These are phyloP conservation scores for Taphrorychus bicolor DNA, from an alignment of 2,888 invertebrate species.

Conservation along the genomic window DNA sequence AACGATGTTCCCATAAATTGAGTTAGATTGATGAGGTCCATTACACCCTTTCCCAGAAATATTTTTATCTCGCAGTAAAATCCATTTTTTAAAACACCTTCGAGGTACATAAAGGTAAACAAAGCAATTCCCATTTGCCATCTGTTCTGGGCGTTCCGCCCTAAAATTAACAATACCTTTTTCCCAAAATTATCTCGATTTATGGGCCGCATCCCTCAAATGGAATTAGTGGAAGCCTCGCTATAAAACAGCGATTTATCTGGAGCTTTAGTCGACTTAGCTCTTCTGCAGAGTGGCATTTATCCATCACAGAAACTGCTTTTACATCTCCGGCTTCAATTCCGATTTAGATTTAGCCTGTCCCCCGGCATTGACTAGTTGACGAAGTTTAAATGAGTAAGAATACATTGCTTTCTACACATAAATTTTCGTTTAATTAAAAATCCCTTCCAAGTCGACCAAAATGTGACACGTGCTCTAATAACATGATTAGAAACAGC, in stretches of 20 bases:
- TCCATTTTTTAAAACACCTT: background rate
- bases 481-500: background rate
- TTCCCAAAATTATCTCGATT: slow-evolving; percentile 58
- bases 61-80: background rate
- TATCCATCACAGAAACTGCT: slow-evolving; percentile 32
- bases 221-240: slow-evolving; percentile 56
- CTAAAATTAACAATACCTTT: slow-evolving; percentile 53
- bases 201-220: slow-evolving; percentile 58
- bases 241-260: slow-evolving; percentile 58
- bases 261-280: slow-evolving; percentile 48
- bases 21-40: background rate
- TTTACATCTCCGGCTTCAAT: slow-evolving; percentile 19
- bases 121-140: slow-evolving; percentile 25
- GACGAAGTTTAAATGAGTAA: slow-evolving; percentile 13
- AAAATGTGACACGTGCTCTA: too few species aligned
- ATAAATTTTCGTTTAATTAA: background rate
- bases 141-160: slow-evolving; percentile 33
- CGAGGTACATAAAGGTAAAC: slow-evolving; percentile 5
- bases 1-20: background rate
- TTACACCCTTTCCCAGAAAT: background rate
- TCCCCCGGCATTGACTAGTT: slow-evolving; percentile 14
- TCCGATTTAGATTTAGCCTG: slow-evolving; percentile 9
- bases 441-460: too few species aligned
- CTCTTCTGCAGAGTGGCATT: slow-evolving; percentile 32
- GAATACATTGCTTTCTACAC: slow-evolving; percentile 6